Base-by-base conservation (phyloP, 1,140 invertebrate species). In the Steinernema khuongi region DNA sequence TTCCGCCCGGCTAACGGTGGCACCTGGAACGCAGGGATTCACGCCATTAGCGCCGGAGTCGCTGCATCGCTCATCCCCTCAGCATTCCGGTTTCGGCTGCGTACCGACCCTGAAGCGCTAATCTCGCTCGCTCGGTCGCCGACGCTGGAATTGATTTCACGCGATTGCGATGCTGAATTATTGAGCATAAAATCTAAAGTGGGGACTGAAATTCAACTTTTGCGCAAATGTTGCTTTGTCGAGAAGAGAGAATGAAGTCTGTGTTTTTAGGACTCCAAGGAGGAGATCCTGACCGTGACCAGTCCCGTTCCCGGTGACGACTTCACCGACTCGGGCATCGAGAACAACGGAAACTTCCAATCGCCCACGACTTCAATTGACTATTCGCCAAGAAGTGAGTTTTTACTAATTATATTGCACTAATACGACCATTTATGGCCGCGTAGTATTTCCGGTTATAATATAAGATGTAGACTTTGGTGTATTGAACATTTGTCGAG, bases 351-450 rank as follows among this genome's bases (percentile, higher is more conserved):
- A 22, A 33, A 72, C 28, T 77, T 70, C 18, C 67, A 74, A 36
- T 77, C 75, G 26, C 75, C 75, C 31, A 74, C 75, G 14, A 77
- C 75, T 28, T 77, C 75, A 1, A 26, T 73, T n/a, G 75, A 77
- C 43, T 77, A 74, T 36, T 74, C 71, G 14, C 75, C 75, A 14
- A 67, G 75, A 69, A 77, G 75, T 77, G 22, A 71, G 71, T 71
- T 41, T 33, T 60, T 60, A 14, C 36, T 11, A n/a, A 41, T 41
- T 17, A 22, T 22, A n/a, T 7, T 26, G 4, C 26, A 7, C n/a
- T 41, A 41, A 41, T n/a, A n/a, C n/a, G n/a, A n/a, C n/a, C n/a
- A n/a, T n/a, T n/a, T n/a, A n/a, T n/a, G n/a, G n/a, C n/a, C n/a
- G n/a, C n/a, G n/a, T n/a, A n/a, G n/a, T n/a, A n/a, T n/a, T n/a